phyloP scores from a whole-genome alignment of 2,113 vertebrate species.

The Ctenomys sociabilis region DNA sequence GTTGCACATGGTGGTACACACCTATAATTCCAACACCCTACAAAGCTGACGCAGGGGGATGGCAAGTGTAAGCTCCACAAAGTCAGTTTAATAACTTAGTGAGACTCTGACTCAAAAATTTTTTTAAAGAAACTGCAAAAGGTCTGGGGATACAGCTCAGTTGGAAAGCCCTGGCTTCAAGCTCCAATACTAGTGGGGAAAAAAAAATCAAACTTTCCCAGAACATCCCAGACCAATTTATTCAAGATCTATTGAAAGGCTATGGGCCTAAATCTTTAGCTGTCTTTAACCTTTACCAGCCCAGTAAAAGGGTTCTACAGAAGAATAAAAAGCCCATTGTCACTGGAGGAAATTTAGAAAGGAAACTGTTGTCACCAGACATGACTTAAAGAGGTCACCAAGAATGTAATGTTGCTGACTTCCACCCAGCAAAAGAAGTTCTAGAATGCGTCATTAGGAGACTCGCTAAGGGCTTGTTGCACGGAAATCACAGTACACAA shows the following conservation, averaged over 20 bases:
- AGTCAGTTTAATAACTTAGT: background rate
- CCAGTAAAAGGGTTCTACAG: background rate
- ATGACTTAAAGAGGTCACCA: background rate
- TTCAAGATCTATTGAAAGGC: background rate
- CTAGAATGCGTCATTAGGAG: background rate
- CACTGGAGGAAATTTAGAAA: background rate
- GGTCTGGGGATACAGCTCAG: background rate
- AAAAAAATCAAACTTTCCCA: background rate
- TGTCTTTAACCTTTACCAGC: background rate
- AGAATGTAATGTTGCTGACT: background rate
- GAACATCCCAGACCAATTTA: background rate
- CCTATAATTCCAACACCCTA: background rate
- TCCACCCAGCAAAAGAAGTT: background rate
- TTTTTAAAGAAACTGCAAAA: background rate
- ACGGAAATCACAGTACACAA: background rate
- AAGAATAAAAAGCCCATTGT: background rate
- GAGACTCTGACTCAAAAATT: background rate
- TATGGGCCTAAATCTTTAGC: background rate
- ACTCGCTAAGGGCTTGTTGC: background rate
- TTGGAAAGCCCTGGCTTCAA: background rate
- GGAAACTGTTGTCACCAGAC: background rate
- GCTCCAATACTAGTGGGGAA: background rate
- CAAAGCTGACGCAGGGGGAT: background rate
- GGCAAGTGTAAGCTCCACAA: background rate
- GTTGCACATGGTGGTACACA: background rate